phyloP scores from a whole-genome alignment of 2,888 invertebrate genomes.

The Thyatira batis region DNA sequence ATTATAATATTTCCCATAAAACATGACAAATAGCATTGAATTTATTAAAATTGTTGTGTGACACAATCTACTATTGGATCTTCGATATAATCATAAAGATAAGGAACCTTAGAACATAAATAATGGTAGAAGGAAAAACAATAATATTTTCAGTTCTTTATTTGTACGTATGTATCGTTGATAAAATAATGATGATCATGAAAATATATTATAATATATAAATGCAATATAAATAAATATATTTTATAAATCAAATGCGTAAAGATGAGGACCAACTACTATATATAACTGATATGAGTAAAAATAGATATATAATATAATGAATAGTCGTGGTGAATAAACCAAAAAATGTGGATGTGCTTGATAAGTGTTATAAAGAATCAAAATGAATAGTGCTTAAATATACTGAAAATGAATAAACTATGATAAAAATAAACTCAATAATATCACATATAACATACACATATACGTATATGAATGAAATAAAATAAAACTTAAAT shows the following conservation, averaged over 20 bases:
- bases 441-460: conserved; percentile 28
- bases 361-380: conserved; percentile 17
- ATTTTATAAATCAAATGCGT: too few relatives aligned
- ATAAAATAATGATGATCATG: conserved; percentile 14
- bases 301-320: conserved; percentile 12
- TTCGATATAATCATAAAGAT: too few relatives aligned
- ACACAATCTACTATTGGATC: too few relatives aligned
- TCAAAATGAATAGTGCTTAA: too few relatives aligned
- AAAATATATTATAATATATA: conserved; percentile 3
- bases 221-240: conserved; percentile 7
- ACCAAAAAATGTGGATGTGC: conserved; percentile 1
- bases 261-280: too few relatives aligned
- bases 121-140: not conserved
- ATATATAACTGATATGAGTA: conserved; percentile 8
- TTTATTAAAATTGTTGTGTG: too few relatives aligned
- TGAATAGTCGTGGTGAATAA: conserved; percentile 6
- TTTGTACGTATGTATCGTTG: conserved; percentile 72
- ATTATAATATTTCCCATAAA: too few relatives aligned
- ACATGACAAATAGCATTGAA: too few relatives aligned
- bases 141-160: conserved; percentile 63
- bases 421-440: conserved; percentile 8
- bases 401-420: conserved; percentile 17
- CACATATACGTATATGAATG: conserved; percentile 23
- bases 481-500: conserved; percentile 12
- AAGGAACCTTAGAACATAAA: too few relatives aligned